Evolutionary conservation across 2,888 invertebrate species (phyloP).

Genomic region (Drosophila sordidula): DNA sequence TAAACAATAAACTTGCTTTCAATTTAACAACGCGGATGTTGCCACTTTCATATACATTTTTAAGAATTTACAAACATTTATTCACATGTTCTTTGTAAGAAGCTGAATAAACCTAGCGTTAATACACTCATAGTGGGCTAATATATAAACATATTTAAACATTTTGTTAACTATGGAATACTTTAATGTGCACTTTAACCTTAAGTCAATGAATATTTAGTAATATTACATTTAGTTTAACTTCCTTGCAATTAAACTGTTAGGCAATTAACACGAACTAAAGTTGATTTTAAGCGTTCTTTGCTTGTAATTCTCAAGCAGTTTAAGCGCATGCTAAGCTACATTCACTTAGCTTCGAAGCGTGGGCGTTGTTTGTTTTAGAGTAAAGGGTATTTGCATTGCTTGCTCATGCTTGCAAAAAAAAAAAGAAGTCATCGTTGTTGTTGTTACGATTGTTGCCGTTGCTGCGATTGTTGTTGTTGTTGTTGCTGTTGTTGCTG

Average conservation of each 20-base stretch:
- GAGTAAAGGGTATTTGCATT: conserved; percentile 13
- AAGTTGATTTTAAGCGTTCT: background rate
- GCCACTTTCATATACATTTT: too few relatives aligned
- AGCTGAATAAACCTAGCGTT: too few relatives aligned
- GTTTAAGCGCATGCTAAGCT: background rate
- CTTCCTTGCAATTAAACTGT: background rate
- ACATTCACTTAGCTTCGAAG: background rate
- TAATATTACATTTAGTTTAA: background rate
- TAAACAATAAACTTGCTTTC: too few relatives aligned
- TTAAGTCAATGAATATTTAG: background rate
- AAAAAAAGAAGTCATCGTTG: conserved; percentile 16
- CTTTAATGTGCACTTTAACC: background rate
- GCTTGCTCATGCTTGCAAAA: conserved; percentile 20
- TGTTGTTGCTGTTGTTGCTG: conserved; percentile 29
- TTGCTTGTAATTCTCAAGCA: conserved; percentile 18
- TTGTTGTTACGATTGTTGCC: conserved; percentile 12
- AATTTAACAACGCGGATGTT: too few relatives aligned
- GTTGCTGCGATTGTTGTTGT: conserved; percentile 16
- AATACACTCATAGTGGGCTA: too few relatives aligned
- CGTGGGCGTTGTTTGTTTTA: background rate
- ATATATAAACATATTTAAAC: background rate
- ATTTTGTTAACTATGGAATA: background rate
- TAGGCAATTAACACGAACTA: background rate
- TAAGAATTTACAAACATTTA: too few relatives aligned
- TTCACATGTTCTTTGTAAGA: too few relatives aligned